Evolutionary conservation across 2,888 invertebrate genomes (phyloP).

Genomic region (Gnatocerus cornutus): DNA sequence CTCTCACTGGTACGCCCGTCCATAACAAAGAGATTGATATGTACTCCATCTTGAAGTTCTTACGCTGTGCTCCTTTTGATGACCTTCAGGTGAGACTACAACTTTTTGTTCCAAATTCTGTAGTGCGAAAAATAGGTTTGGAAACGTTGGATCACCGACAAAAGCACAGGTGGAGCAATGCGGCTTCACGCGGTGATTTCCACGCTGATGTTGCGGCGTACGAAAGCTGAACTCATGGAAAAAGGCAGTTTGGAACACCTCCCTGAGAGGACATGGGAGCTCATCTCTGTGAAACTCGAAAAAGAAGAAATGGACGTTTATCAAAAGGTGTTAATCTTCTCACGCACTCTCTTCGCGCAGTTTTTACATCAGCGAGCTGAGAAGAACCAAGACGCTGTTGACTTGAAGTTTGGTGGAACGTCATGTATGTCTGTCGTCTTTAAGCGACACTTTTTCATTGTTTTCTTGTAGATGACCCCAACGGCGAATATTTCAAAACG

Average conservation of each 20-base stretch:
- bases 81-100: conserved; percentile 76
- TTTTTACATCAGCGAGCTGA: conserved; percentile 85
- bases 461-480: conserved; percentile 66
- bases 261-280: conserved; percentile 76
- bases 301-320: conserved; percentile 85
- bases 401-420: conserved; percentile 76
- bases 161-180: conserved; percentile 83
- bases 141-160: conserved; percentile 94
- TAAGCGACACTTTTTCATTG: too few relatives aligned
- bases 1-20: conserved; percentile 94
- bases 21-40: conserved; percentile 94
- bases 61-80: conserved; percentile 91
- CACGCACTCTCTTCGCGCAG: conserved; percentile 83
- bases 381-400: conserved; percentile 71
- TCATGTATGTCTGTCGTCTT: too few relatives aligned
- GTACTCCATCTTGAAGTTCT: conserved; percentile 86
- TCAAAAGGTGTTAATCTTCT: conserved; percentile 82
- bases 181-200: conserved; percentile 90
- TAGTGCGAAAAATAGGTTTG: conserved; percentile 76
- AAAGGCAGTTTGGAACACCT: conserved; percentile 77
- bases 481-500: conserved; percentile 72
- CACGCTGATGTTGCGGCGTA: conserved; percentile 88
- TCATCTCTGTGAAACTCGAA: conserved; percentile 77
- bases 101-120: background rate
- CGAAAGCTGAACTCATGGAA: conserved; percentile 85